These are phyloP conservation scores for Brachypteracias leptosomus DNA, from an alignment of 2,113 vertebrate species.

Conservation along the genomic window DNA sequence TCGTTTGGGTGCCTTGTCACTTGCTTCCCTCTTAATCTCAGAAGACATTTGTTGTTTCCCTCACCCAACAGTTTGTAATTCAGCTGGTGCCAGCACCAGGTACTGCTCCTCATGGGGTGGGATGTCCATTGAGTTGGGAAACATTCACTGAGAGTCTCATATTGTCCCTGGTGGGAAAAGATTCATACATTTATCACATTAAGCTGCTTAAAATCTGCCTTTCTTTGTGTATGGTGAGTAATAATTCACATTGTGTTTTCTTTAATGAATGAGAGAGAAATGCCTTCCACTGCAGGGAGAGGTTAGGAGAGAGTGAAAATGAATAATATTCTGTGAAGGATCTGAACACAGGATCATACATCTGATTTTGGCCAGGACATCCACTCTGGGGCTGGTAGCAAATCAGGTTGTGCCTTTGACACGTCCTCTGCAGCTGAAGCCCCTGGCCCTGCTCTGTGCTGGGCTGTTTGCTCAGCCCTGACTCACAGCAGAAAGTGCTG, in stretches of 20 bases:
- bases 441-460: background rate
- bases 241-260: background rate
- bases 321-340: background rate
- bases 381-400: rapidly evolving
- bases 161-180: background rate
- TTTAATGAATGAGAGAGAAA: background rate
- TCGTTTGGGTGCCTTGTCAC: background rate
- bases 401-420: rapidly evolving
- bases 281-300: background rate
- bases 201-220: background rate
- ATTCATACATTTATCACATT: background rate
- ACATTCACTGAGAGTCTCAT: background rate
- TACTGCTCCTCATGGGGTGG: background rate
- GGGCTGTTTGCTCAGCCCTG: background rate
- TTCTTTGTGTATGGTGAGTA: background rate
- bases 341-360: background rate
- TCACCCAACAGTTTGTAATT: rapidly evolving
- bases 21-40: background rate
- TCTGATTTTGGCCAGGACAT: background rate
- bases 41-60: background rate
- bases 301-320: background rate
- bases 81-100: background rate
- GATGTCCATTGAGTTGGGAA: background rate
- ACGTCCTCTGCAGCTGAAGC: background rate
- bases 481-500: background rate